phyloP scores from a whole-genome alignment of 2,113 vertebrate species.

The Manacus vitellinus region DNA sequence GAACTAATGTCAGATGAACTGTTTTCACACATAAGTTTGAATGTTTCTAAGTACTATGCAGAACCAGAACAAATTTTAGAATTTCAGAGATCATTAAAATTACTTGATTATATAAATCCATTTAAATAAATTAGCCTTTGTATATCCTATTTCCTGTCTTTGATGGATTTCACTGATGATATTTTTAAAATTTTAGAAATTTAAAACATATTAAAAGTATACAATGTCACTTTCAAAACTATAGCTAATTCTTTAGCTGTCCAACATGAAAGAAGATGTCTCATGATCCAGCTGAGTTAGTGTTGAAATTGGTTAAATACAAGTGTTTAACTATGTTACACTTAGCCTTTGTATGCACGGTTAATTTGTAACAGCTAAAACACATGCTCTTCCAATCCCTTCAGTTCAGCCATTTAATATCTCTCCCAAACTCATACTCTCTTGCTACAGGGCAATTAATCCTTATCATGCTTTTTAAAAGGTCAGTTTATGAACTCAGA shows the following conservation, averaged over 20 bases:
- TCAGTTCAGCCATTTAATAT: neutral
- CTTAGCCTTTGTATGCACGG: neutral
- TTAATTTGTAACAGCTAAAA: neutral
- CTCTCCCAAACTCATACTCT: neutral
- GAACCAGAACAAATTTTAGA: neutral
- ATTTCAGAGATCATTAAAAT: neutral
- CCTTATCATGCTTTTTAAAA: neutral
- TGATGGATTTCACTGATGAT: neutral
- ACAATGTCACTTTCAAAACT: neutral
- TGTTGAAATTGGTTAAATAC: neutral
- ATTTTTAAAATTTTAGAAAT: neutral
- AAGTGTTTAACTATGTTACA: rapidly evolving
- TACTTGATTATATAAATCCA: neutral
- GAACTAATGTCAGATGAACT: neutral
- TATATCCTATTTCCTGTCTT: neutral
- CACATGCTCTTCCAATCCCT: neutral
- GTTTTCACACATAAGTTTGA: neutral
- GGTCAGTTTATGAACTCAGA: neutral
- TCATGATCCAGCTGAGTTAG: neutral
- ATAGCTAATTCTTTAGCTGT: neutral
- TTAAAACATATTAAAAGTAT: neutral
- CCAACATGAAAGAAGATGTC: neutral
- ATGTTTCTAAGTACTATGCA: neutral
- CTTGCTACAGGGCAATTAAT: neutral
- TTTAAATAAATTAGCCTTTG: neutral